phyloP scores from a whole-genome alignment of 2,113 vertebrate species.

The Anguilla japonica region DNA sequence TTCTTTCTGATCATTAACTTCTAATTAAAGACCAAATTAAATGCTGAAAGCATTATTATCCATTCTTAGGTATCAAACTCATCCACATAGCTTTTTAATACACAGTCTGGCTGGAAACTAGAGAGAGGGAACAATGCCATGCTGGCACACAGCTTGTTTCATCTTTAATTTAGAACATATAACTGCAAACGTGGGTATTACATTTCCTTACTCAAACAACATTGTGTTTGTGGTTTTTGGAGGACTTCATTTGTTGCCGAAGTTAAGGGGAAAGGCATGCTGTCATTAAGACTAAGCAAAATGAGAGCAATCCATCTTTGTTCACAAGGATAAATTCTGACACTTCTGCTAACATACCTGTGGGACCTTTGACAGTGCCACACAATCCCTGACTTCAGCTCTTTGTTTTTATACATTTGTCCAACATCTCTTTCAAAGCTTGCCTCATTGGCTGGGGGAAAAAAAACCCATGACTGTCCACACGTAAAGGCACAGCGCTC shows the following conservation, averaged over 20 bases:
- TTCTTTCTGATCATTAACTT: no score
- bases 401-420: background rate
- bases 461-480: background rate
- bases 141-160: background rate
- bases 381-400: background rate
- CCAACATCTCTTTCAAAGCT: background rate
- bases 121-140: background rate
- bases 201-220: background rate
- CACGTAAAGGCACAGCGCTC: background rate
- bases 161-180: background rate
- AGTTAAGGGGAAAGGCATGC: background rate
- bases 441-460: background rate
- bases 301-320: background rate
- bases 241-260: background rate
- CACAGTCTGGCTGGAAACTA: background rate
- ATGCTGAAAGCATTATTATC: no score
- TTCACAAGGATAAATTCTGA: background rate
- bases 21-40: background rate
- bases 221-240: slow-evolving; percentile 1
- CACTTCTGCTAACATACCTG: background rate
- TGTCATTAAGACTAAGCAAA: background rate
- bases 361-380: background rate
- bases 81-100: background rate
- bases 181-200: background rate
- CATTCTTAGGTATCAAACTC: no score